Evolutionary conservation across 2,888 invertebrate genomes (phyloP), one percentile per base, ranked within the genome.

Genomic region (Parelbella ahira): DNA sequence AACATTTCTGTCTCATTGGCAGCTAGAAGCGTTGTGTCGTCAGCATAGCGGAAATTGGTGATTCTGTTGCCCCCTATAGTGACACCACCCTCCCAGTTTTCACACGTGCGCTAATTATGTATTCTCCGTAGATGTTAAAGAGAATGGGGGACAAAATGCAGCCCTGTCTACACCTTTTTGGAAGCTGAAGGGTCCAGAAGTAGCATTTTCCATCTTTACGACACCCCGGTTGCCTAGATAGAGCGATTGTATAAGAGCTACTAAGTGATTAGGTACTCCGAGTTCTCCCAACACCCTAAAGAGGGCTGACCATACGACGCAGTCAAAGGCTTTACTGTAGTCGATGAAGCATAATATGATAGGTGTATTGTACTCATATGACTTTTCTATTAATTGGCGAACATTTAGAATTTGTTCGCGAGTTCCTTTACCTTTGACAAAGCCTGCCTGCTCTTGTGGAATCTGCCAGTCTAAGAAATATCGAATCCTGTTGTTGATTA

Each of bases 361-460:
- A 3, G 15, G 15, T 3, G 15, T 15, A 3, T 15, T 15, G 4
- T 15, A 15, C 4, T 15, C 4, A 4, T 15, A 15, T 2, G 15
- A 15, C 4, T 15, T 15, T 15, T 15, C 15, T 3, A 15, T 3
- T 3, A 15, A 3, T 15, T 15, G 15, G 2, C 15, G 2, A 2
- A 15, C 2, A 4, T 15, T 15, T 15, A 15, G 4, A 4, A 15
- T 15, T 4, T 15, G 15, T 15, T 15, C 32, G 3, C 32, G 19
- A 4, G 11, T 20, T 10, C 32, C 32, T 20, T 9, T 20, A 4
- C 32, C 32, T 32, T 19, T 20, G 11, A 32, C 32, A n/a, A 32
- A 20, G 3, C 32, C 20, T 32, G 32, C 19, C 18, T 32, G 32
- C 4, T 32, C 32, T 2, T 19, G 12, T 1, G 29, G 23, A 8